A percentile compares a stretch with the other conserved stretches of the same genome.
These are phyloP conservation scores for Egretta garzetta DNA, from an alignment of 2,113 vertebrate species.

Conservation along the genomic window DNA sequence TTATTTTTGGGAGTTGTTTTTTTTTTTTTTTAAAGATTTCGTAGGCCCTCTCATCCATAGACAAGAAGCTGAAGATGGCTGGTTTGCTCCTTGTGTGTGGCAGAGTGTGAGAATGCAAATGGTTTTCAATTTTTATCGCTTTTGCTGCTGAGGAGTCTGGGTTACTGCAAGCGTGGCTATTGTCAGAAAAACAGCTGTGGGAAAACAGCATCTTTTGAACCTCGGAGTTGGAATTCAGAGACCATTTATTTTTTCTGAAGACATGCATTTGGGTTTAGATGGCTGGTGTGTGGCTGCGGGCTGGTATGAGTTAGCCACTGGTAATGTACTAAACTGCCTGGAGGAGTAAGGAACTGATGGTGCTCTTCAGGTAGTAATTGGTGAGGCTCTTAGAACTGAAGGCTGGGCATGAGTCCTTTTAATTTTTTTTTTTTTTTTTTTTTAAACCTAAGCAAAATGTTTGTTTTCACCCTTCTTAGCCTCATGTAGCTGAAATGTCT, in stretches of 20 bases:
- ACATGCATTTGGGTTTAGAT: not conserved
- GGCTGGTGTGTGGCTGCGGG: not conserved
- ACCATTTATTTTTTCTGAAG: not conserved
- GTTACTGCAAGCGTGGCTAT: not conserved
- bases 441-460: not conserved
- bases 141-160: not conserved
- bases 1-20: not conserved
- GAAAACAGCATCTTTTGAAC: not conserved
- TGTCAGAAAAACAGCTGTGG: not conserved
- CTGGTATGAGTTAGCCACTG: not conserved
- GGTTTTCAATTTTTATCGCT: not conserved
- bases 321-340: not conserved
- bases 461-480: not conserved
- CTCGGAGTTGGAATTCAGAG: not conserved
- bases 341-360: not conserved
- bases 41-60: not conserved
- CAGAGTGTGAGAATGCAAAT: not conserved
- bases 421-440: too few species aligned
- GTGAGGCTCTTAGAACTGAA: not conserved
- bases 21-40: not conserved
- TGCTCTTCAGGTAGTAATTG: not conserved
- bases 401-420: not conserved
- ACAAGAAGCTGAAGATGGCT: not conserved
- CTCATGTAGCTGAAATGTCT: not conserved
- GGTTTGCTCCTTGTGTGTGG: not conserved